Evolutionary conservation across 2,113 vertebrate species (phyloP), one percentile per base, ranked within the genome.

Genomic region (Delphinus delphis): DNA sequence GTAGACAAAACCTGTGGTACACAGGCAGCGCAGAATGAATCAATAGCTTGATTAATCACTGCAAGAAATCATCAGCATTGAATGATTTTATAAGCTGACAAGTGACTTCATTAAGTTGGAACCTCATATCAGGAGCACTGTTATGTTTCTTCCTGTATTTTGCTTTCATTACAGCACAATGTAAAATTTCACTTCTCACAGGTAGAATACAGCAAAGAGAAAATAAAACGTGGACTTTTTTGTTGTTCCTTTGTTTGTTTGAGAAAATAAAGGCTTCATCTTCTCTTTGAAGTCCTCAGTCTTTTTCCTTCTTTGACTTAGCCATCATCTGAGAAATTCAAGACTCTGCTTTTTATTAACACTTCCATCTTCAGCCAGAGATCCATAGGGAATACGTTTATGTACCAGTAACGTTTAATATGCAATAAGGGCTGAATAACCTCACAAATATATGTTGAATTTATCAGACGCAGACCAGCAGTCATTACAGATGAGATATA

Each of bases 221-320:
- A 98, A 96, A 94, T 41, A 77, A 70, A 88, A 31, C 4, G 2
- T n/a, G 15, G 13, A 3, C 20, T 63, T 73, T 68, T 55, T 76
- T 68, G 31, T 63, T 89, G 23, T 88, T 90, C 20, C 13, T 80
- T 74, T n/a, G 11, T 62, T 73, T 41, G 11, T 77, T 65, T 91
- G 82, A 65, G 63, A 60, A 95, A 88, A 73, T 41, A 47, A 88
- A 85, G 31, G 6, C 7, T 76, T 92, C 13, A 21, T 92, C 44
- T 82, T 82, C 26, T 83, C 33, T 92, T 95, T 74, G 58, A 97
- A 94, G 65, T 90, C 33, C 50, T 93, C 36, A 17, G 25, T 81
- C 58, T 65, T 80, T 83, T 33, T 63, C 15, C 33, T 73, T 65
- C 31, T 86, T 90, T 96, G 47, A 97, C 87, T 86, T 79, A 79